Conservation (phyloP, 2,113 vertebrate species). For the Colius striatus region DNA sequence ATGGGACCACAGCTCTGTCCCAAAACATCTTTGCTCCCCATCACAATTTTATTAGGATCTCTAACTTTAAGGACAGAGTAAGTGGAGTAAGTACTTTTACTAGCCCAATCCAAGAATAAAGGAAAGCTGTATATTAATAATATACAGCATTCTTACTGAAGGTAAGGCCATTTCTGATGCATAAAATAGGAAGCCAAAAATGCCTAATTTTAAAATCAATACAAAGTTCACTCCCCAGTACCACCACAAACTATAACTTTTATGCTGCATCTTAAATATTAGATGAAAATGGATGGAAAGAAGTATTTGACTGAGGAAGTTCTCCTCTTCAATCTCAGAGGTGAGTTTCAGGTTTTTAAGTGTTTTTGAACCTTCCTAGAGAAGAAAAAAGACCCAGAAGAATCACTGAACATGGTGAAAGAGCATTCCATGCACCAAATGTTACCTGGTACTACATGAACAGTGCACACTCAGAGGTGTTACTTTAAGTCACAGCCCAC, state of each 20-base stretch:
- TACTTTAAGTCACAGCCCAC: not conserved
- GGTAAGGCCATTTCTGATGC: constrained; percentile 37
- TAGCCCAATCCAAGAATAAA: constrained; percentile 40
- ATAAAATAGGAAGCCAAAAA: constrained; percentile 43
- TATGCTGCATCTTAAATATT: constrained; percentile 22
- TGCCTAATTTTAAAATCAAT: constrained; percentile 28
- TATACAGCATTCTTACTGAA: not conserved
- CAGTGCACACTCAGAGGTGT: rapidly evolving
- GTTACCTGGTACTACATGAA: not conserved
- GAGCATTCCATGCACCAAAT: not conserved
- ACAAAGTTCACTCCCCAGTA: not conserved
- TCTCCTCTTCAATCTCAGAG: not conserved
- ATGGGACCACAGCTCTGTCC: not conserved
- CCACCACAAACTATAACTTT: not conserved
- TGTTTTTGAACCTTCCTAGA: not conserved
- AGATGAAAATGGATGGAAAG: not conserved
- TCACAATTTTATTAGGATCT: not conserved
- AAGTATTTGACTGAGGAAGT: not conserved
- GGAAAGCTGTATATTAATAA: not conserved
- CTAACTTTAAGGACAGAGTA: not conserved
- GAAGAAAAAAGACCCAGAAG: not conserved
- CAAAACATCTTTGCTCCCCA: not conserved
- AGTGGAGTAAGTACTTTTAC: constrained; percentile 39
- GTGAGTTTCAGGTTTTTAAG: not conserved
- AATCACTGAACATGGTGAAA: not conserved